Evolutionary conservation across 2,888 invertebrate species (phyloP).

Genomic region (Cerceris rybyensis): DNA sequence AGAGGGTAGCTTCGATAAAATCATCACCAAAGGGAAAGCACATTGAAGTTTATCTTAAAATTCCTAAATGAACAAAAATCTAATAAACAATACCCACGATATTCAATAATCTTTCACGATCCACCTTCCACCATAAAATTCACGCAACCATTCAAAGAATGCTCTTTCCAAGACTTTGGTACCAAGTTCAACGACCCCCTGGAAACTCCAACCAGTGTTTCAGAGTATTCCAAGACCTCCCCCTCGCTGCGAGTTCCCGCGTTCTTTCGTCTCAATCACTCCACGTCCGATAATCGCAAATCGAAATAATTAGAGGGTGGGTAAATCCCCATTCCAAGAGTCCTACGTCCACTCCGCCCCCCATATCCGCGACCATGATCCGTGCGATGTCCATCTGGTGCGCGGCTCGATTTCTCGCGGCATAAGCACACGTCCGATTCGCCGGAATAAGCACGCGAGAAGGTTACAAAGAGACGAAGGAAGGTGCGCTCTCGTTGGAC

Average conservation of each 20-base stretch:
- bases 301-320: constrained; percentile 52
- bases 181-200: neutral
- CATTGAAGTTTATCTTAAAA: too few species aligned
- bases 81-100: too few species aligned
- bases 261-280: neutral
- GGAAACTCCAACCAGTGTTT: neutral
- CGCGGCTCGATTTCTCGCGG: constrained; percentile 40
- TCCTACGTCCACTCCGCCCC: neutral
- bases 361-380: neutral
- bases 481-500: constrained; percentile 30
- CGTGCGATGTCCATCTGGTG: constrained; percentile 54
- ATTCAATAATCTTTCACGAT: too few species aligned
- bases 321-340: neutral
- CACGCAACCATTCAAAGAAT: too few species aligned
- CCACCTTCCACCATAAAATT: too few species aligned
- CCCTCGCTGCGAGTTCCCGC: neutral
- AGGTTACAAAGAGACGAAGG: constrained; percentile 30
- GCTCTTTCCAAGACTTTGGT: neutral
- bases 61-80: too few species aligned
- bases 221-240: neutral
- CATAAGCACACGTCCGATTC: constrained; percentile 43
- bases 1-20: constrained; percentile 40
- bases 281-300: constrained; percentile 31
- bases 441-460: constrained; percentile 29
- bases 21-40: too few species aligned